Evolutionary conservation across 2,113 vertebrate genomes (phyloP).

Genomic region (Osmerus eperlanus): DNA sequence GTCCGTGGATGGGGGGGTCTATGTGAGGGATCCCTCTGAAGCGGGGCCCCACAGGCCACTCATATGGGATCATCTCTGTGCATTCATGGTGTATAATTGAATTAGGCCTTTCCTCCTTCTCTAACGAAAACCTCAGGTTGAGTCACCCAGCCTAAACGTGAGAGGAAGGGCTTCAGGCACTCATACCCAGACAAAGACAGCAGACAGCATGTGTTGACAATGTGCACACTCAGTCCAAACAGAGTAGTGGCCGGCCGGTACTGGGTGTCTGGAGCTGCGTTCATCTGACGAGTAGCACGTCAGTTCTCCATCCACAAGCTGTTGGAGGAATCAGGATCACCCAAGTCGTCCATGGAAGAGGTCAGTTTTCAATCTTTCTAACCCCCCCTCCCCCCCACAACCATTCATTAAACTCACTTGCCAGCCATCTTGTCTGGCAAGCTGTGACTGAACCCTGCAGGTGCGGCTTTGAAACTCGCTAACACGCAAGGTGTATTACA

Average conservation of each 20-base stretch:
- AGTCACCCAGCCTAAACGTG: slow-evolving; percentile 63
- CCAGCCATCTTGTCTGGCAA: not conserved
- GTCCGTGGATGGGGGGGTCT: slow-evolving; percentile 61
- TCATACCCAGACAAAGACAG: slow-evolving; percentile 43
- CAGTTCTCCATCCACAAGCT: slow-evolving; percentile 33
- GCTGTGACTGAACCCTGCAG: not conserved
- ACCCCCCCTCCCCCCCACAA: too few species aligned
- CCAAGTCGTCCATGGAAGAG: slow-evolving; percentile 21
- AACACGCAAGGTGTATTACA: too few species aligned
- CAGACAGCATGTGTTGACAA: slow-evolving; percentile 30
- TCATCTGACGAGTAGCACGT: slow-evolving; percentile 35
- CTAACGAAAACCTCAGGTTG: slow-evolving; percentile 79
- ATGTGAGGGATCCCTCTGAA: slow-evolving; percentile 69
- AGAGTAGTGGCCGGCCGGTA: slow-evolving; percentile 47
- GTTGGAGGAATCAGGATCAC: slow-evolving; percentile 12
- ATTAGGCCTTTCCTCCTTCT: slow-evolving; percentile 67
- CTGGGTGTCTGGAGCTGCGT: slow-evolving; percentile 26
- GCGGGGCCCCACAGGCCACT: slow-evolving; percentile 56
- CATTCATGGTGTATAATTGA: slow-evolving; percentile 78
- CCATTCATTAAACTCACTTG: not conserved
- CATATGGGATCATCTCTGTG: slow-evolving; percentile 75
- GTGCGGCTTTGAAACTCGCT: too few species aligned
- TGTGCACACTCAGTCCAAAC: slow-evolving; percentile 18
- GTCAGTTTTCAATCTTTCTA: slow-evolving; percentile 15
- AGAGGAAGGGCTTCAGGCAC: slow-evolving; percentile 65